These are phyloP conservation scores for Xenus cinereus DNA, from an alignment of 2,113 vertebrate genomes.

Conservation along the genomic window DNA sequence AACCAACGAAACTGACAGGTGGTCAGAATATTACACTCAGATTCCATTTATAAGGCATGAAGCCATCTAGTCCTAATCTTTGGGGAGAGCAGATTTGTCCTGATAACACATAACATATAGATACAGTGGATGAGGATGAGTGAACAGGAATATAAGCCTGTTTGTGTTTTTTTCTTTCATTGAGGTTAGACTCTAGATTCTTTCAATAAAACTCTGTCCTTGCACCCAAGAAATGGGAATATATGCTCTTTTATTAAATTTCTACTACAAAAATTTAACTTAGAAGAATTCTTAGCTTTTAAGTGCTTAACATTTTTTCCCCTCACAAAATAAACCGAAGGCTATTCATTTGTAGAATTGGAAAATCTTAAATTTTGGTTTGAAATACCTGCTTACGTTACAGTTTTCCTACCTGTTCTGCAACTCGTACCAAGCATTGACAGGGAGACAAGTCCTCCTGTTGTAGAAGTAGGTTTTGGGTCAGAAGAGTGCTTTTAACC, in stretches of 20 bases:
- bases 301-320: background rate
- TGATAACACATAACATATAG: background rate
- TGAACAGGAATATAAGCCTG: background rate
- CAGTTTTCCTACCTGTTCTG: background rate
- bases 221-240: background rate
- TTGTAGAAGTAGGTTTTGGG: background rate
- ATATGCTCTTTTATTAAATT: background rate
- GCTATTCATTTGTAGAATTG: background rate
- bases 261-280: background rate
- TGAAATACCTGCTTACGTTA: background rate
- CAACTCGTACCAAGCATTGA: rapidly evolving
- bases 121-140: background rate
- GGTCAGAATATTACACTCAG: background rate
- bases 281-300: background rate
- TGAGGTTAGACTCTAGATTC: background rate
- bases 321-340: background rate
- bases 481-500: background rate
- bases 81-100: background rate
- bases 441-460: background rate
- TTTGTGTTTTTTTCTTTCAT: background rate
- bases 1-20: background rate
- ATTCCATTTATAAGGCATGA: background rate
- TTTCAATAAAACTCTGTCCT: background rate
- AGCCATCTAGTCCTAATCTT: background rate
- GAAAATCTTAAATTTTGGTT: background rate